Base-by-base conservation (phyloP, 92 coral and sea anemone species). In the Parazoanthus swiftii region DNA sequence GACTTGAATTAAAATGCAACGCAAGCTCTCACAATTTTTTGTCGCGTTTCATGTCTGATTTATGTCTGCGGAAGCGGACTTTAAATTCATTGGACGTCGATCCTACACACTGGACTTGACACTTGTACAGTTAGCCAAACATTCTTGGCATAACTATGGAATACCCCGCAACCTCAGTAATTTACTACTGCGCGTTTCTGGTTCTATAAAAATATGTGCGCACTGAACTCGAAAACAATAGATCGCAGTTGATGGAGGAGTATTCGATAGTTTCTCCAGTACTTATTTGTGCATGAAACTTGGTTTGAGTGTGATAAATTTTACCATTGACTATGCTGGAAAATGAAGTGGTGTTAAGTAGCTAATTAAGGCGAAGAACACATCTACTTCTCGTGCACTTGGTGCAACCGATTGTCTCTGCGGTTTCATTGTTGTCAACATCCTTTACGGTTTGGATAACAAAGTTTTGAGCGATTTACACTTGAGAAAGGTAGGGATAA, bases 391-490 rank as follows among this genome's bases (percentile, higher is more conserved):
- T 78, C 3, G 38, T 50, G 21, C 65, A 44, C 81, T 78, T 78
- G 43, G 43, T 78, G 37, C 81, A 78, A 44, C 65, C 66, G 33
- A 11, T 46, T 44, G 10, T 14, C n/a, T 63, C 21, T 21, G n/a
- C n/a, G n/a, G n/a, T 63, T 63, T 63, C 13, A 4, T 9, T 46
- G 36, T 78, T 78, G 11, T 26, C 9, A 76, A 1, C 80, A 18
- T 76, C 14, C 42, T 76, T 2, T 3, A 37, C 13, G 54, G 80
- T 76, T 48, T 37, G 42, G 80, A 76, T 38, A 76, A 48, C 38
- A 76, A 37, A 36, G 51, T 44, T 78, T 78, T 78, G 21, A 78
- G 50, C 50, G 82, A 46, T 26, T 78, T 78, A 29, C 82, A 78
- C 6, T 78, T 78, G 66, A 65, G 65, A 54, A 78, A 78, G 65